phyloP scores from a whole-genome alignment of 1,140 invertebrate genomes.

The Apocrypta bakeri region DNA sequence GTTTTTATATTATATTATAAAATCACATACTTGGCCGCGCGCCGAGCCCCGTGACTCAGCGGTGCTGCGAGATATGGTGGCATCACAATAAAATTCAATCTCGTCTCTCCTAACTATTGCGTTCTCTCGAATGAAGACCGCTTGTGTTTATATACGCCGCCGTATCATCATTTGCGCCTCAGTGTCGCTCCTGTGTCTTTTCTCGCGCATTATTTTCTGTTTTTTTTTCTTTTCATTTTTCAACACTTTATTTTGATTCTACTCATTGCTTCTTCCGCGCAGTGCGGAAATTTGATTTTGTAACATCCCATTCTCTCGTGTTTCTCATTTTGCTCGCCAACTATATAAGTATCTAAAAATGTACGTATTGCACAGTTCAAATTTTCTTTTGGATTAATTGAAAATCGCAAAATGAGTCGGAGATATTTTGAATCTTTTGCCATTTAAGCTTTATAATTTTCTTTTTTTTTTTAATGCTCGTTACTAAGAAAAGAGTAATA shows the following conservation, averaged over 20 bases:
- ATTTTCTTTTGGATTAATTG: slow-evolving; percentile 6
- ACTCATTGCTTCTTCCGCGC: background rate
- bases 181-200: slow-evolving; percentile 36
- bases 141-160: slow-evolving; percentile 28
- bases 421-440: slow-evolving; percentile 43
- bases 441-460: background rate
- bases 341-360: slow-evolving; percentile 26
- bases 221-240: slow-evolving; percentile 8
- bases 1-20: slow-evolving; percentile 64
- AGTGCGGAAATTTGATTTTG: slow-evolving; percentile 30
- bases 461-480: background rate
- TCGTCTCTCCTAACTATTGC: slow-evolving; percentile 67
- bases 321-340: slow-evolving; percentile 22
- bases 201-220: background rate
- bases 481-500: slow-evolving; percentile 20
- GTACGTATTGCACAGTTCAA: slow-evolving; percentile 24
- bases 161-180: slow-evolving; percentile 44
- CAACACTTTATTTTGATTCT: slow-evolving; percentile 30
- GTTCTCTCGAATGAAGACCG: slow-evolving; percentile 49
- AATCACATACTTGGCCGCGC: slow-evolving; percentile 74
- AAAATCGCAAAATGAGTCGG: background rate
- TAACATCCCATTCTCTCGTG: background rate
- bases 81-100: slow-evolving; percentile 76
- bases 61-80: slow-evolving; percentile 75
- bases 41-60: slow-evolving; percentile 73